Conservation (phyloP, 2,797 vertebrate genomes). For the Falco naumanni region DNA sequence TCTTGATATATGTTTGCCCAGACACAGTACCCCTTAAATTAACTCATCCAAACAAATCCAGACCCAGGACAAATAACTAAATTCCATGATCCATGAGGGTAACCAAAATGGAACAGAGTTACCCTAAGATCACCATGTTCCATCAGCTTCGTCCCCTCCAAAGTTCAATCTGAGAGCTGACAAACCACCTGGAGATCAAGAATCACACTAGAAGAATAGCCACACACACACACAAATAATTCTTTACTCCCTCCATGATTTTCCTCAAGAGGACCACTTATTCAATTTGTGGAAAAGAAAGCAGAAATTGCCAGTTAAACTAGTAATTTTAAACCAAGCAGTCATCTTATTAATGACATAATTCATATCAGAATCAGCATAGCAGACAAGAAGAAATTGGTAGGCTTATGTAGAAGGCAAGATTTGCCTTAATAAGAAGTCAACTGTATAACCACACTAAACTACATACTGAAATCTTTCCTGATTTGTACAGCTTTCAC, state of each 20-base stretch:
- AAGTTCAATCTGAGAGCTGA: background rate
- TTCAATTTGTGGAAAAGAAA: background rate
- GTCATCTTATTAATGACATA: background rate
- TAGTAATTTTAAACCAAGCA: background rate
- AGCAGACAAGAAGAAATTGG: background rate
- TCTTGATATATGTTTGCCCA: background rate
- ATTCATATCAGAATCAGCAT: background rate
- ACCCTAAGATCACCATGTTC: background rate
- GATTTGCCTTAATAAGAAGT: background rate
- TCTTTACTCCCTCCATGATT: background rate
- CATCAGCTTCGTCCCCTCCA: background rate
- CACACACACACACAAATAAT: background rate
- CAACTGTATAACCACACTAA: background rate
- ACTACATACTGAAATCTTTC: background rate
- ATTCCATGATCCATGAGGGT: background rate
- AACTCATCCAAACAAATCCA: background rate
- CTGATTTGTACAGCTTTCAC: slow-evolving; percentile 12
- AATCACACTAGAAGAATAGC: background rate
- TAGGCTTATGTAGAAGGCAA: background rate
- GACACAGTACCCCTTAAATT: background rate
- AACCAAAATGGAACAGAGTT: background rate
- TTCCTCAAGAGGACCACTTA: background rate
- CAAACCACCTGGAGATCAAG: background rate
- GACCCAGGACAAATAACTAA: background rate
- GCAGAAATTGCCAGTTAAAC: background rate